Percentiles rank a stretch among this genome's conserved stretches.
These are phyloP conservation scores for Palythoa grandis DNA, from an alignment of 92 coral and sea anemone genomes.

Conservation along the genomic window DNA sequence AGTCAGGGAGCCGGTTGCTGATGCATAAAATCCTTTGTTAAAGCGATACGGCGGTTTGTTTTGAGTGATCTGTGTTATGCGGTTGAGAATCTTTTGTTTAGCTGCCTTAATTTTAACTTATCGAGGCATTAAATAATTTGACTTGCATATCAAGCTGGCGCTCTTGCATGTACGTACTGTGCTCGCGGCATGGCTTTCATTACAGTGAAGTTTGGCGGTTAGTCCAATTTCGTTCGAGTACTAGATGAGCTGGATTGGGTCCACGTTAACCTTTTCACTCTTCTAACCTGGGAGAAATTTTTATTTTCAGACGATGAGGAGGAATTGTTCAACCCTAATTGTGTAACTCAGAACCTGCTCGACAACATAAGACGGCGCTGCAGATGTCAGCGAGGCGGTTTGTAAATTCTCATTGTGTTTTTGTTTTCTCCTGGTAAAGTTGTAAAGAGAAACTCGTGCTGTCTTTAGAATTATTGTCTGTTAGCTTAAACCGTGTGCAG, in stretches of 20 bases:
- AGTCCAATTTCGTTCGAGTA: not conserved
- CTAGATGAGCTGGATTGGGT: not conserved
- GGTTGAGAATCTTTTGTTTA: not conserved
- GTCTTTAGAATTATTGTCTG: too few relatives aligned
- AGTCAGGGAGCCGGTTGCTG: too few relatives aligned
- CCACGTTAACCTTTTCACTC: not conserved
- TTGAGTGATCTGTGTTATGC: not conserved
- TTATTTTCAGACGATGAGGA: conserved; percentile 74
- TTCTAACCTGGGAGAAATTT: not conserved
- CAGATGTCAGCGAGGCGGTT: conserved; percentile 84
- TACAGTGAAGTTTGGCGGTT: conserved; percentile 88
- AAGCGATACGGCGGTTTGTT: too few relatives aligned
- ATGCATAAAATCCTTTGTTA: too few relatives aligned
- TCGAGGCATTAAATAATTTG: not conserved
- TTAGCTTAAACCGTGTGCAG: too few relatives aligned
- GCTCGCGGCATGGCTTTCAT: conserved; percentile 70
- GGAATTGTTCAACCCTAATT: conserved; percentile 84
- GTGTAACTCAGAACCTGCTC: conserved; percentile 79
- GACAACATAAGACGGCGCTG: conserved; percentile 81
- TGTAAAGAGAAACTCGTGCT: too few relatives aligned
- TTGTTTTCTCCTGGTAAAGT: not conserved
- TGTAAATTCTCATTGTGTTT: not conserved
- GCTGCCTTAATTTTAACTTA: not conserved
- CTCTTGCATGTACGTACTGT: not conserved
- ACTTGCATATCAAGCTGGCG: not conserved